Conservation (phyloP, 2,113 vertebrate species). For the Lophotis ruficrista region DNA sequence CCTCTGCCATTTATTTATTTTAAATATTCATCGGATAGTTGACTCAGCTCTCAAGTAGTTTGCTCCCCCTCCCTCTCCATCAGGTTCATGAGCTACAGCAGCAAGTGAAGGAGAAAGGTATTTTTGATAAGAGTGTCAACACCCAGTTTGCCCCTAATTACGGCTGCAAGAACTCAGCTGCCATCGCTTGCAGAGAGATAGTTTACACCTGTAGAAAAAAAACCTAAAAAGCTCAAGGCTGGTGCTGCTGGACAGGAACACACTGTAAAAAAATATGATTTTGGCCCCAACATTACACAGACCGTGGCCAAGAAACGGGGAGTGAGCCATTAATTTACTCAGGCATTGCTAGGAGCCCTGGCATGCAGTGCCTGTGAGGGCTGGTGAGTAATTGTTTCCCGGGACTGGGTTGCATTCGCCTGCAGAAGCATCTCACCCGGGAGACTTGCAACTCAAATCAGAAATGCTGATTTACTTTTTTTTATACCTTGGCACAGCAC, state of each 20-base stretch:
- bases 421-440: rapidly evolving
- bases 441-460: background rate
- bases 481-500: background rate
- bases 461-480: background rate
- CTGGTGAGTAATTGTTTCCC: background rate
- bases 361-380: background rate
- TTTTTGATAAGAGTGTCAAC: background rate
- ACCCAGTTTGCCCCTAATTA: background rate
- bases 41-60: background rate
- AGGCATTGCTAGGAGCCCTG: background rate
- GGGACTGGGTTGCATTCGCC: background rate
- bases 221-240: background rate
- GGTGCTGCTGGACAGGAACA: background rate
- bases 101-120: background rate
- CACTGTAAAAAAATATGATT: background rate
- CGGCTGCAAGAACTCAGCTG: background rate
- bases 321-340: background rate
- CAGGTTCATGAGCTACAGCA: background rate
- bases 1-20: background rate
- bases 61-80: background rate
- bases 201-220: background rate
- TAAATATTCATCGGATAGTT: rapidly evolving
- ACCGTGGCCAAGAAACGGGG: background rate
- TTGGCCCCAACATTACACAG: background rate
- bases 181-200: background rate